These are phyloP conservation scores for Mallotus villosus DNA, from an alignment of 2,797 vertebrate genomes.

Conservation along the genomic window DNA sequence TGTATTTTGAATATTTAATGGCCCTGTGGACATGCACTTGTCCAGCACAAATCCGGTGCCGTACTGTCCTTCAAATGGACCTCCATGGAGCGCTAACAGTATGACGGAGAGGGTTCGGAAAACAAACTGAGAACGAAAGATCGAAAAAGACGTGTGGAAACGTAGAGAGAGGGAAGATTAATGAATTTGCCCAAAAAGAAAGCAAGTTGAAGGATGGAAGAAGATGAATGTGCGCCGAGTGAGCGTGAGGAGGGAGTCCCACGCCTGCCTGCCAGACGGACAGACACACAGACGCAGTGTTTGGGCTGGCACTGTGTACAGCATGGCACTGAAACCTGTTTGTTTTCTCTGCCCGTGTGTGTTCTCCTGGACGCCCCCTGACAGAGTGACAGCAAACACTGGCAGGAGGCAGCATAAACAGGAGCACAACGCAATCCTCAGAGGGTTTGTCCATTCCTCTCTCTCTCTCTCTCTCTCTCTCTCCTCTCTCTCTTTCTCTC, in stretches of 20 bases:
- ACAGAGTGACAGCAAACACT: conserved; percentile 1
- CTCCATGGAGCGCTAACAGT: too few species aligned
- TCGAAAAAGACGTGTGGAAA: too few species aligned
- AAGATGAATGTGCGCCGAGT: too few species aligned
- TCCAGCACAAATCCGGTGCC: conserved; percentile 9
- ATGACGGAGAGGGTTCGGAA: too few species aligned
- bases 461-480: neutral
- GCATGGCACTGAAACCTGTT: neutral
- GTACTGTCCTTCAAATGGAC: too few species aligned
- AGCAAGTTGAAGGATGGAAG: too few species aligned
- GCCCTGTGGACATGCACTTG: conserved; percentile 19
- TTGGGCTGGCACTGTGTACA: neutral
- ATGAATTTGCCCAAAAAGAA: too few species aligned
- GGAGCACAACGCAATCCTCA: neutral
- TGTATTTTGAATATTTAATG: conserved; percentile 37
- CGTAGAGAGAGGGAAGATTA: too few species aligned
- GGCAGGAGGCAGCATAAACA: neutral
- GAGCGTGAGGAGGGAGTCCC: too few species aligned
- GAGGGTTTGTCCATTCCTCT: neutral
- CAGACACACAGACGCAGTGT: neutral
- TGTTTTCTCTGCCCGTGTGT: neutral
- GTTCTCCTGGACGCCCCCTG: neutral
- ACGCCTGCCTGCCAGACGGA: too few species aligned
- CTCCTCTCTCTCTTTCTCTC: neutral
- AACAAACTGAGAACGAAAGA: too few species aligned